phyloP scores from a whole-genome alignment of 2,797 vertebrate species.

The Peromyscus eremicus region DNA sequence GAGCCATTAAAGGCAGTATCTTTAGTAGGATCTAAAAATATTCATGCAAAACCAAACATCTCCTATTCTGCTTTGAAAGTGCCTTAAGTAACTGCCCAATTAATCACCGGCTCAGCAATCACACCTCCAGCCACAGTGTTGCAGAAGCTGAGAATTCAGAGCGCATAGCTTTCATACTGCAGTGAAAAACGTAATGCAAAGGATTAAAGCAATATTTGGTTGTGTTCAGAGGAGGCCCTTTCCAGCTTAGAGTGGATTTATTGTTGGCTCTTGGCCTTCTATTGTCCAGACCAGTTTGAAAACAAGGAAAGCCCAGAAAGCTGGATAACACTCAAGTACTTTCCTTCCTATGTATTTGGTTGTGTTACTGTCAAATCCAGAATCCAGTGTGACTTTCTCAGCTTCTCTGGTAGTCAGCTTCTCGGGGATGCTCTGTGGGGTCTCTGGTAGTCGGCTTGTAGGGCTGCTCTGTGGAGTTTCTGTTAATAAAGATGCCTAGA shows the following conservation, averaged over 20 bases:
- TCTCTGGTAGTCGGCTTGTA: background rate
- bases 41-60: slow-evolving; percentile 35
- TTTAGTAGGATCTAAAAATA: slow-evolving; percentile 22
- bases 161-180: slow-evolving; percentile 38
- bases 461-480: background rate
- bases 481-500: slow-evolving; percentile 46
- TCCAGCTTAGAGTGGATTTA: slow-evolving; percentile 82
- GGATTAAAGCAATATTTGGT: slow-evolving; percentile 83
- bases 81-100: slow-evolving; percentile 16
- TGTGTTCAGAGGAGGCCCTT: slow-evolving; percentile 80
- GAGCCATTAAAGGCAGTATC: slow-evolving; percentile 33
- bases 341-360: background rate
- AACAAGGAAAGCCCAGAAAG: slow-evolving; percentile 76
- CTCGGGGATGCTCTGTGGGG: background rate
- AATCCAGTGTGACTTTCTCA: background rate
- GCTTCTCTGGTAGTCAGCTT: background rate
- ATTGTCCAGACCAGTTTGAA: slow-evolving; percentile 82
- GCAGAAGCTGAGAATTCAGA: slow-evolving; percentile 32
- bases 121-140: background rate
- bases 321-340: background rate
- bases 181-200: slow-evolving; percentile 77
- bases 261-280: slow-evolving; percentile 81
- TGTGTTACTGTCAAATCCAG: slow-evolving; percentile 3
- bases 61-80: slow-evolving; percentile 40
- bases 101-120: background rate